phyloP scores from a whole-genome alignment of 2,797 vertebrate genomes.

The Characodon lateralis region DNA sequence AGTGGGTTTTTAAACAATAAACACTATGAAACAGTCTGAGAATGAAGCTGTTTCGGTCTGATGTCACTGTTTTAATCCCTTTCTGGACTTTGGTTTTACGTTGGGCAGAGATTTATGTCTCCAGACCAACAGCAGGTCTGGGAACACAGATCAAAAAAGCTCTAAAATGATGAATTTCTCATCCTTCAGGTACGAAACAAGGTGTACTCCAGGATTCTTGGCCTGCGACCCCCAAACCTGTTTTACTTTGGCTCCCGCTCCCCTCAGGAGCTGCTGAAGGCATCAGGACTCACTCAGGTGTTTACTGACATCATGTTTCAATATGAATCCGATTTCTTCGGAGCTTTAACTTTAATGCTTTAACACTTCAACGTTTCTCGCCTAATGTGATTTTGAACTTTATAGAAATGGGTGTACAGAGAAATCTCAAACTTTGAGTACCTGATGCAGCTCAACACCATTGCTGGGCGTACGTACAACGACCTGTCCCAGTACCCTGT shows the following conservation, averaged over 20 bases:
- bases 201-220: conserved; percentile 92
- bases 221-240: conserved; percentile 87
- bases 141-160: neutral
- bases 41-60: no score
- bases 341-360: neutral
- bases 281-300: conserved; percentile 95
- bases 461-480: conserved; percentile 94
- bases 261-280: conserved; percentile 93
- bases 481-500: conserved; percentile 98
- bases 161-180: neutral
- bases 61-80: no score
- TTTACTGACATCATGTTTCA: conserved; percentile 1
- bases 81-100: no score
- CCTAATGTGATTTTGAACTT: neutral
- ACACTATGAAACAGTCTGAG: neutral
- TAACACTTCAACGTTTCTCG: neutral
- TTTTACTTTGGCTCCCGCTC: conserved; percentile 93
- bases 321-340: neutral
- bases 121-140: no score
- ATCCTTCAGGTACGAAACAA: conserved; percentile 88
- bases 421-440: conserved; percentile 99
- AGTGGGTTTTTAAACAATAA: neutral
- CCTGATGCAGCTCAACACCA: conserved; percentile 98
- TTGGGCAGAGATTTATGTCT: no score
- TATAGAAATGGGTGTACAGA: conserved; percentile 94